phyloP scores from a whole-genome alignment of 2,888 invertebrate genomes.

The Ophion slaviceki region DNA sequence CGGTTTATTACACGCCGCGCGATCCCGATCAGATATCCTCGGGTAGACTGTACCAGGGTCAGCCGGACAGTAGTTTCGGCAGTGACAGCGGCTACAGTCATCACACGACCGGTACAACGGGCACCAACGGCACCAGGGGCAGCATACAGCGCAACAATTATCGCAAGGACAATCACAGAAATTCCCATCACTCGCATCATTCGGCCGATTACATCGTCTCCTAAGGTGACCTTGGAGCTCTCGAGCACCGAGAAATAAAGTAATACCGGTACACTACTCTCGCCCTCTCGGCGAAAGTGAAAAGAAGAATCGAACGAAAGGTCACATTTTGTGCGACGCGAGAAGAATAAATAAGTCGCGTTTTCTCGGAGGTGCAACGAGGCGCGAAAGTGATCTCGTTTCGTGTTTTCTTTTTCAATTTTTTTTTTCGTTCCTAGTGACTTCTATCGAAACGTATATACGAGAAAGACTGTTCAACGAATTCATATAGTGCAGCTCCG shows the following conservation, averaged over 20 bases:
- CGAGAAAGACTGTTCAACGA: conserved; percentile 75
- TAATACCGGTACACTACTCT: not conserved
- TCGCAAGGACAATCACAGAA: conserved; percentile 79
- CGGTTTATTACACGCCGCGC: conserved; percentile 78
- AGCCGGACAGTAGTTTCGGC: conserved; percentile 88
- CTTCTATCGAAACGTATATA: conserved; percentile 36
- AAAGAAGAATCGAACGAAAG: not conserved
- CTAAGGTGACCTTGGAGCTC: conserved; percentile 64
- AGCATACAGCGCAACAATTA: conserved; percentile 76
- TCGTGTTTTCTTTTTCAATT: not conserved
- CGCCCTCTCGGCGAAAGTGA: not conserved
- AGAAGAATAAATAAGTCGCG: not conserved
- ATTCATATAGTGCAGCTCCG: conserved; percentile 72
- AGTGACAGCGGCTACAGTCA: conserved; percentile 95
- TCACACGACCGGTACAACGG: conserved; percentile 89
- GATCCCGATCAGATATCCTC: conserved; percentile 76
- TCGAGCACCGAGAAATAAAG: not conserved
- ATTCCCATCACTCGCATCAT: conserved; percentile 79
- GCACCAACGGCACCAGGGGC: conserved; percentile 81
- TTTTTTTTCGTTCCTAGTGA: conserved; percentile 22
- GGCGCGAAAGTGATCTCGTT: conserved; percentile 66
- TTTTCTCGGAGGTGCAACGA: not conserved
- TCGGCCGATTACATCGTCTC: conserved; percentile 80
- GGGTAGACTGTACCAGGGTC: conserved; percentile 79
- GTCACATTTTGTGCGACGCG: conserved; percentile 3